phyloP scores from a whole-genome alignment of 2,797 vertebrate species.

The Alca torda region DNA sequence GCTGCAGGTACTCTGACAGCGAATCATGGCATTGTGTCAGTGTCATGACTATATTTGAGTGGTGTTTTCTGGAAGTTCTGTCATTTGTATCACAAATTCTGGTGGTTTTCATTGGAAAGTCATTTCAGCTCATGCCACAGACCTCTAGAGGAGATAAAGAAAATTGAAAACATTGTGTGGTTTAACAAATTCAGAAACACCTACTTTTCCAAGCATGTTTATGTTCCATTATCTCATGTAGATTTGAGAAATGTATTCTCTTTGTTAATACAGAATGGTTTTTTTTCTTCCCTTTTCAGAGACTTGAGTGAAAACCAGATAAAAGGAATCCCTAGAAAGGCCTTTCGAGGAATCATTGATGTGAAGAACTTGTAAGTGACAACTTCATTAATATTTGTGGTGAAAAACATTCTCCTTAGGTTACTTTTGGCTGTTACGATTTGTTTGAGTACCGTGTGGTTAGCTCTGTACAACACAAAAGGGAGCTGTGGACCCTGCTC shows the following conservation, averaged over 20 bases:
- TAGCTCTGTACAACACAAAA: neutral
- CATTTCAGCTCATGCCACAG: conserved; percentile 21
- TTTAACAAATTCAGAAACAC: conserved; percentile 35
- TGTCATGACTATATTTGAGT: neutral
- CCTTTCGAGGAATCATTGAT: conserved; percentile 94
- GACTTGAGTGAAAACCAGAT: conserved; percentile 99
- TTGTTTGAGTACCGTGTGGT: fast-evolving
- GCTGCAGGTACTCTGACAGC: neutral
- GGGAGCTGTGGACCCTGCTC: neutral
- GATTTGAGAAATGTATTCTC: conserved; percentile 32
- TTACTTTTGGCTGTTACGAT: neutral
- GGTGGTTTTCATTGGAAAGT: neutral
- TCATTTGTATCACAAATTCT: neutral
- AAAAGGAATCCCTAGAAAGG: conserved; percentile 94
- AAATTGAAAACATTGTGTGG: neutral
- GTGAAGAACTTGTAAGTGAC: conserved; percentile 97
- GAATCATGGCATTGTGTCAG: neutral
- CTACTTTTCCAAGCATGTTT: neutral
- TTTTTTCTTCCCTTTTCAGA: conserved; percentile 76
- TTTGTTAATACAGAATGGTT: neutral
- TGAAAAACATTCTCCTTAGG: neutral
- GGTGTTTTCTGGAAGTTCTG: neutral
- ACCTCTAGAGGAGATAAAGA: conserved; percentile 14
- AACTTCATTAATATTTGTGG: conserved; percentile 19
- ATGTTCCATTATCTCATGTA: conserved; percentile 37